Evolutionary conservation across 2,113 vertebrate genomes (phyloP).

Genomic region (Platysternon megacephalum): DNA sequence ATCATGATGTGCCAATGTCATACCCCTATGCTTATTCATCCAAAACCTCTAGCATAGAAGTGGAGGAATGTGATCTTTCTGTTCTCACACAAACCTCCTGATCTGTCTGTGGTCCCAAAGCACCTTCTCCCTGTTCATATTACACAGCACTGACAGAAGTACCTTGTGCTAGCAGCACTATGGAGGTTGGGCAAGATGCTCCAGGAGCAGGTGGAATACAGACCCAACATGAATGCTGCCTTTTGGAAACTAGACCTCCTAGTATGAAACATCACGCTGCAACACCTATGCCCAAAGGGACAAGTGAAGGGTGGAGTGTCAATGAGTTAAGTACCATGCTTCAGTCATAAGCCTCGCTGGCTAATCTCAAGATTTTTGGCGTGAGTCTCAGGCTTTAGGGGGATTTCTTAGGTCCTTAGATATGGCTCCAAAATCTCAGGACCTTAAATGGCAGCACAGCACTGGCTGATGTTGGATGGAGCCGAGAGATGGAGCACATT

Average conservation of each 20-base stretch:
- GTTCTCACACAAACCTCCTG: not conserved
- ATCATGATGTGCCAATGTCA: not conserved
- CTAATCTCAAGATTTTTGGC: not conserved
- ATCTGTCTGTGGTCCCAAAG: not conserved
- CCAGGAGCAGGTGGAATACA: not conserved
- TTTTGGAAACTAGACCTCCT: not conserved
- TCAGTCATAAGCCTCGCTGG: not conserved
- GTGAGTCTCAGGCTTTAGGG: not conserved
- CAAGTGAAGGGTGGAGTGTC: not conserved
- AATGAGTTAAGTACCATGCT: not conserved
- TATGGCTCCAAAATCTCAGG: not conserved
- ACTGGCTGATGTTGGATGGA: not conserved
- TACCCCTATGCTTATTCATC: not conserved
- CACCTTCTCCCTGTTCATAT: not conserved
- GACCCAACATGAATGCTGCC: not conserved
- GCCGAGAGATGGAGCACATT: not conserved
- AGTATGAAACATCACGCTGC: rapidly evolving
- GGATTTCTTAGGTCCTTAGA: not conserved
- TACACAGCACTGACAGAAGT: not conserved
- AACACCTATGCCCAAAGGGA: not conserved
- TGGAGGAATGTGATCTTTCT: not conserved
- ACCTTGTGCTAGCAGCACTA: not conserved
- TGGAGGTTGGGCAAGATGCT: not conserved
- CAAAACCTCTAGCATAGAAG: not conserved
- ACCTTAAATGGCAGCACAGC: not conserved